phyloP scores from a whole-genome alignment of 1,140 invertebrate genomes.

The Agrilus planipennis region DNA sequence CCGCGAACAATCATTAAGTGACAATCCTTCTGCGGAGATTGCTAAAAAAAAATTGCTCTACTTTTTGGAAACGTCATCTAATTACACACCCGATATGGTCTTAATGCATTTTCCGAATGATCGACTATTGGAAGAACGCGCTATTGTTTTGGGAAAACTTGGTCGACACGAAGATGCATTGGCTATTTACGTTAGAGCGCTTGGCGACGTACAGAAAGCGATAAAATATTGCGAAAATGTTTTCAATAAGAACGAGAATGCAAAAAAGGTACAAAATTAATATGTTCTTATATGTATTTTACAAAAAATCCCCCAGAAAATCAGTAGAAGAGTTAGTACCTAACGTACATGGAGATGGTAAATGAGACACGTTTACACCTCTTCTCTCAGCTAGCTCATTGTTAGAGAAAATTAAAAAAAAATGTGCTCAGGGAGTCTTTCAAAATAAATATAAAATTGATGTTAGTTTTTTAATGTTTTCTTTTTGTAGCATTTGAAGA shows the following conservation, averaged over 20 bases:
- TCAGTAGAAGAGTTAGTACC: constrained; percentile 4
- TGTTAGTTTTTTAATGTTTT: no score
- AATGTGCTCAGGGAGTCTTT: no score
- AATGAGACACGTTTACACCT: no score
- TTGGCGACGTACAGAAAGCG: constrained; percentile 71
- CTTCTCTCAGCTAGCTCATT: no score
- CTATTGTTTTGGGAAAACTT: constrained; percentile 79
- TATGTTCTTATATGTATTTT: no score
- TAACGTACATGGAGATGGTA: no score
- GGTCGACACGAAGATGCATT: constrained; percentile 88
- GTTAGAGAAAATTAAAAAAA: no score
- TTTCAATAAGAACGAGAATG: no score
- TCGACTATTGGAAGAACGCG: constrained; percentile 80
- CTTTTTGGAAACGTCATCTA: constrained; percentile 71
- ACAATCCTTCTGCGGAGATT: constrained; percentile 45
- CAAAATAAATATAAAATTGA: no score
- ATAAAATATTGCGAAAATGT: constrained; percentile 74
- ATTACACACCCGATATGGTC: constrained; percentile 81
- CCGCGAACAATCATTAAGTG: constrained; percentile 49
- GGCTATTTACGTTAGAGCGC: constrained; percentile 74
- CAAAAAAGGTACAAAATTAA: no score
- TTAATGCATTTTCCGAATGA: constrained; percentile 79
- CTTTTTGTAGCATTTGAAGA: no score
- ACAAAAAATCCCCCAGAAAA: no score
- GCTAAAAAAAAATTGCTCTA: constrained; percentile 64